These are phyloP conservation scores for Calliopum simillimum DNA, from an alignment of 2,888 invertebrate genomes.

Conservation along the genomic window DNA sequence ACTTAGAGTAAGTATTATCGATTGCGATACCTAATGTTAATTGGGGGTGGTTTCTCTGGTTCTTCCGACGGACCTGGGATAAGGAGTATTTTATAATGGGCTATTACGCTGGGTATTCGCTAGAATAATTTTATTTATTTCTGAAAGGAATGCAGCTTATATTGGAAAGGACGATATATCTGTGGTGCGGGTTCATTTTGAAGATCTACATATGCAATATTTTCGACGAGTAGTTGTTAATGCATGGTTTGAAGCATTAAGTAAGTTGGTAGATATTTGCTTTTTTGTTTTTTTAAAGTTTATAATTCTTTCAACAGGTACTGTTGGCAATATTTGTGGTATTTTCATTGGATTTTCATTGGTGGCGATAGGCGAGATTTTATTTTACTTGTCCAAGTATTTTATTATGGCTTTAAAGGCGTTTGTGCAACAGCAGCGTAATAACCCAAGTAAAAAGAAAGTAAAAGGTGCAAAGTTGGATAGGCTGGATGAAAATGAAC, in stretches of 20 bases:
- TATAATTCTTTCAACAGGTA: constrained; percentile 67
- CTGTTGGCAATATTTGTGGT: constrained; percentile 75
- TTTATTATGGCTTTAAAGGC: constrained; percentile 55
- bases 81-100: too few relatives aligned
- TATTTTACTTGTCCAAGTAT: constrained; percentile 71
- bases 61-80: too few relatives aligned
- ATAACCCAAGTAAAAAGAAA: background rate
- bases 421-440: background rate
- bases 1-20: constrained; percentile 42
- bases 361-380: constrained; percentile 71
- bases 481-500: constrained; percentile 16
- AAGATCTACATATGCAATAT: constrained; percentile 51
- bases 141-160: constrained; percentile 20
- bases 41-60: too few relatives aligned
- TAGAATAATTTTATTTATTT: background rate
- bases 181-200: constrained; percentile 58
- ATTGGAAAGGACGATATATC: constrained; percentile 51
- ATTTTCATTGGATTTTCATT: too few relatives aligned
- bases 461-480: constrained; percentile 9
- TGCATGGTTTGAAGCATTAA: constrained; percentile 74
- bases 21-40: too few relatives aligned
- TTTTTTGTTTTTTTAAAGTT: background rate
- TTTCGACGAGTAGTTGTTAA: constrained; percentile 60
- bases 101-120: too few relatives aligned
- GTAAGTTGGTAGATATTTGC: constrained; percentile 68